These are phyloP conservation scores for Stercorarius parasiticus DNA, from an alignment of 2,113 vertebrate species.

Conservation along the genomic window DNA sequence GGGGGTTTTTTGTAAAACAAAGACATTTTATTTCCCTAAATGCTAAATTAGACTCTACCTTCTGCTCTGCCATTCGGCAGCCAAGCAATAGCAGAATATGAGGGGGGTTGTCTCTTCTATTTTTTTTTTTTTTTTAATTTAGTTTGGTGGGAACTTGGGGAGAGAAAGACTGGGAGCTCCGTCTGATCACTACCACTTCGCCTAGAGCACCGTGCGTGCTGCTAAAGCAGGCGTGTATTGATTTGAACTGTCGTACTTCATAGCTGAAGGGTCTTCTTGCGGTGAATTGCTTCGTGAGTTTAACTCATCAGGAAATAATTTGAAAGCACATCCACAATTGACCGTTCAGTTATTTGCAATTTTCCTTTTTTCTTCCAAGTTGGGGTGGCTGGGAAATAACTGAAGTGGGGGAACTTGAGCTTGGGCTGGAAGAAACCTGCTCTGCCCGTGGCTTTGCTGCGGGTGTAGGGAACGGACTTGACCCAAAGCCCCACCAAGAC, in stretches of 20 bases:
- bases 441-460: not conserved
- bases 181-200: not conserved
- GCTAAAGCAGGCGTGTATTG: not conserved
- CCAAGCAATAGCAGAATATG: not conserved
- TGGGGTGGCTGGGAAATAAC: not conserved
- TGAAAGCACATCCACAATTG: accelerated
- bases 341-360: not conserved
- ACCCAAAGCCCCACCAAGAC: not conserved
- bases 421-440: not conserved
- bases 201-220: not conserved
- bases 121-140: not conserved
- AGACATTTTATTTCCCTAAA: not conserved
- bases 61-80: not conserved
- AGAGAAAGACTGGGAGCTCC: not conserved
- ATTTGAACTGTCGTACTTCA: not conserved
- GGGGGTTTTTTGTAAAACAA: not conserved
- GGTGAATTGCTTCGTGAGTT: not conserved
- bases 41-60: not conserved
- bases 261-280: not conserved
- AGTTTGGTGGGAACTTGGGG: not conserved
- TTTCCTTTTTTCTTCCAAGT: not conserved
- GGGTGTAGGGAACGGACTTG: not conserved
- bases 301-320: not conserved
- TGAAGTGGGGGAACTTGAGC: not conserved
- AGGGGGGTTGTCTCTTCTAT: not conserved